Percentiles rank a stretch among this genome's conserved stretches.
Evolutionary conservation across 2,888 invertebrate species (phyloP).

Genomic region (Oligia strigilis): DNA sequence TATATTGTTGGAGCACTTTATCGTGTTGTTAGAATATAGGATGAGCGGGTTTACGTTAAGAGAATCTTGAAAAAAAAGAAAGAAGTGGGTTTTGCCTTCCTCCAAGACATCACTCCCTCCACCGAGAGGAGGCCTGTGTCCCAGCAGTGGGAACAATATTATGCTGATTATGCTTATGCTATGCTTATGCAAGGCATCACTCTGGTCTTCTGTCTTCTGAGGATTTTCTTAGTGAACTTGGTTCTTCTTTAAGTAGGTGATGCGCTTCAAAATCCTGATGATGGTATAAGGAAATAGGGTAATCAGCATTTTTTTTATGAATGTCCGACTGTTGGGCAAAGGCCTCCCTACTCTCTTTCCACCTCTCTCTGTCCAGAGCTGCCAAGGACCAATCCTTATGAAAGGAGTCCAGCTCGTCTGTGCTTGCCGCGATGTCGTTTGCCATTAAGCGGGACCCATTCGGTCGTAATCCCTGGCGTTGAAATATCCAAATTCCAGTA

Average conservation of each 20-base stretch:
- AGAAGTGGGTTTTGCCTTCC: neutral
- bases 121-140: too few species aligned
- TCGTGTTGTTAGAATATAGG: slow-evolving; percentile 9
- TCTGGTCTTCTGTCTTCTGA: neutral
- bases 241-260: neutral
- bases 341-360: too few species aligned
- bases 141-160: too few species aligned
- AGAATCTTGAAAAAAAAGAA: slow-evolving; percentile 15
- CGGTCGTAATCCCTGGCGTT: neutral
- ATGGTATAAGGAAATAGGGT: neutral
- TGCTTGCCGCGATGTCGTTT: too few species aligned
- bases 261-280: too few species aligned
- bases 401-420: too few species aligned
- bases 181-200: too few species aligned
- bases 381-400: too few species aligned
- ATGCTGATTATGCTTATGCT: too few species aligned
- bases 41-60: slow-evolving; percentile 19
- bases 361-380: too few species aligned
- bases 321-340: too few species aligned
- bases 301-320: neutral
- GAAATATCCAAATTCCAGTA: neutral
- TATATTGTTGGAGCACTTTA: slow-evolving; percentile 14
- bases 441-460: too few species aligned
- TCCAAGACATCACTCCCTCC: neutral
- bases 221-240: neutral